Base-by-base conservation (phyloP, 2,113 vertebrate species). In the Mastomys natalensis region DNA sequence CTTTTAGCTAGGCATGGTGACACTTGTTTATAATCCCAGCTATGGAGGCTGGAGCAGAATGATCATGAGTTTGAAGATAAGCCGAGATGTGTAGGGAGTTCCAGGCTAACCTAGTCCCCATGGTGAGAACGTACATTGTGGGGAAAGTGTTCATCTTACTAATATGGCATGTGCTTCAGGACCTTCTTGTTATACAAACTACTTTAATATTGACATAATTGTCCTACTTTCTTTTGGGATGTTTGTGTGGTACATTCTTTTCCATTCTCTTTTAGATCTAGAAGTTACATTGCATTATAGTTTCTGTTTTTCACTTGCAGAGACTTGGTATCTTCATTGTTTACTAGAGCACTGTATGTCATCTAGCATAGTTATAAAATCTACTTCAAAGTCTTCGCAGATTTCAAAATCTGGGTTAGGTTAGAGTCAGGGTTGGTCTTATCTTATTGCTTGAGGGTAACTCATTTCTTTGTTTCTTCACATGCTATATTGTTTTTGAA, bases 401-500 rank as follows among this genome's bases (percentile, higher is more conserved):
- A 45, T 90, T 78, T 89, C 51, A 73, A 68, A 82, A 51, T 73
- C 53, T 64, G 70, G n/a, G 48, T 74, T 24, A 92, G 68, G 74
- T 64, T 26, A 64, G 24, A 64, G 31, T 87, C 40, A 43, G 37
- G 89, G 21, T 73, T 80, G 43, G 43, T 45, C 40, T 88, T 84
- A 68, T n/a, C n/a, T 86, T 81, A n/a, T 78, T 85, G 48, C 62
- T 89, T 68, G 34, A 89, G 29, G 68, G 62, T 51, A 34, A 91
- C 53, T 89, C 58, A 68, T 55, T 89, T 95, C 87, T 45, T 45
- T 62, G 45, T 74, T 91, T 95, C 58, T 89, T 87, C 13, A 70
- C 19, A 43, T 31, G 34, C 60, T 95, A 4, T 86, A 13, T 89
- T 74, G 60, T 70, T 89, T 95, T 55, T 37, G 64, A 45, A 48